Base-by-base conservation (phyloP, 2,888 invertebrate species). In the Polyommatus iphigenia region DNA sequence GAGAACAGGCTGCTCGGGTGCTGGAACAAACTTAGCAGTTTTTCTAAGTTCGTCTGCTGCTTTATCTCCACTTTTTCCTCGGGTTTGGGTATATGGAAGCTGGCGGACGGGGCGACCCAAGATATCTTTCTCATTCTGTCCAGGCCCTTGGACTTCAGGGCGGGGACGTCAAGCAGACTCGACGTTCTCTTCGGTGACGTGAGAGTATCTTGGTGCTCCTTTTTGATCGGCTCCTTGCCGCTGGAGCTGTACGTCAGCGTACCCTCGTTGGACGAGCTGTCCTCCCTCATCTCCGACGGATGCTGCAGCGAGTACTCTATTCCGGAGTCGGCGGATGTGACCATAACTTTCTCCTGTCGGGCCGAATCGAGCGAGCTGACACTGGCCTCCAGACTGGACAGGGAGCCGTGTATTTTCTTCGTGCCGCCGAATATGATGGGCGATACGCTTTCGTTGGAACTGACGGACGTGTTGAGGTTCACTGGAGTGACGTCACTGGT, bases 21-120 rank as follows among this genome's bases (percentile, higher is more conserved):
- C 81, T 96, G 96, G 85, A 96, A 96, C 2, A 96, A 83, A 41
- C 96, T 96, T 0, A 96, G 84, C 3, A 96, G 86, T 84, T 96
- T 96, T 80, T 96, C 96, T 77, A 96, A 89, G 84, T 96, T 95
- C 8, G 95, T 94, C 0, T 95, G 95, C 20, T 90, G 78, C 80
- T 94, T 94, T 0, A 86, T 82, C 18, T 93, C 93, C 0, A 82
- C 78, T 77, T 89, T 90, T 2, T 93, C 93, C 2, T 93, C 92
- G 2, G 87, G 87, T 79, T 87, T 88, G 0, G 91, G 89, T 81
- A 92, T 86, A 71, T 91, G 89, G 82, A 93, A 91, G 79, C 92
- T 90, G 1, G 93, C 84, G 1, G 94, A 91, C 0, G 95, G 94
- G 4, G 94, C 94, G 18, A 96, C 95, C 95, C 95, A 95, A 0